These are phyloP conservation scores for Catharus bicknelli DNA, from an alignment of 2,113 vertebrate genomes.

Conservation along the genomic window DNA sequence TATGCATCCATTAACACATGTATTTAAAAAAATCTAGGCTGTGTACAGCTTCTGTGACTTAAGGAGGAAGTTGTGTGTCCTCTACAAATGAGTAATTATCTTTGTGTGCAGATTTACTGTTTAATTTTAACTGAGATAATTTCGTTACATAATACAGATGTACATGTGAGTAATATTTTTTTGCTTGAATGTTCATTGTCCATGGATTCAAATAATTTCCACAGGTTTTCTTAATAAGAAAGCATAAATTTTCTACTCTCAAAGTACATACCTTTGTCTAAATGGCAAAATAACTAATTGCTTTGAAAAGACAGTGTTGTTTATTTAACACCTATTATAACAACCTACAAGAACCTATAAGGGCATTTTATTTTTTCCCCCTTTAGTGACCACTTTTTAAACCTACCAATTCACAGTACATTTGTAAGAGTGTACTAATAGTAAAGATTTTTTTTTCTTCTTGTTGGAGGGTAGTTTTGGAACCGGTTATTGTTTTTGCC, in stretches of 20 bases:
- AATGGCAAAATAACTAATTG: neutral
- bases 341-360: neutral
- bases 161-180: neutral
- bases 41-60: neutral
- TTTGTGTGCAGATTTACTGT: neutral
- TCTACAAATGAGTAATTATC: neutral
- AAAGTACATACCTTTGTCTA: neutral
- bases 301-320: neutral
- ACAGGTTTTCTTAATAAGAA: neutral
- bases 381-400: neutral
- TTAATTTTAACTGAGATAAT: neutral
- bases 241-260: neutral
- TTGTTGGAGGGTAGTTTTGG: neutral
- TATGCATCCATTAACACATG: neutral
- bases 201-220: neutral
- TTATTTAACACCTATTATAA: neutral
- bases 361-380: neutral
- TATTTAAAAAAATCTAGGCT: neutral
- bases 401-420: neutral
- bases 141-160: neutral
- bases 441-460: neutral
- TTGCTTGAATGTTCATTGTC: neutral
- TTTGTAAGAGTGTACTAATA: neutral
- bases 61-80: neutral
- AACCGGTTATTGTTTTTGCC: neutral